A percentile compares a stretch with the other conserved stretches of the same genome.
Evolutionary conservation across 1,140 invertebrate species (phyloP).

Genomic region (Probaryconus sp.): DNA sequence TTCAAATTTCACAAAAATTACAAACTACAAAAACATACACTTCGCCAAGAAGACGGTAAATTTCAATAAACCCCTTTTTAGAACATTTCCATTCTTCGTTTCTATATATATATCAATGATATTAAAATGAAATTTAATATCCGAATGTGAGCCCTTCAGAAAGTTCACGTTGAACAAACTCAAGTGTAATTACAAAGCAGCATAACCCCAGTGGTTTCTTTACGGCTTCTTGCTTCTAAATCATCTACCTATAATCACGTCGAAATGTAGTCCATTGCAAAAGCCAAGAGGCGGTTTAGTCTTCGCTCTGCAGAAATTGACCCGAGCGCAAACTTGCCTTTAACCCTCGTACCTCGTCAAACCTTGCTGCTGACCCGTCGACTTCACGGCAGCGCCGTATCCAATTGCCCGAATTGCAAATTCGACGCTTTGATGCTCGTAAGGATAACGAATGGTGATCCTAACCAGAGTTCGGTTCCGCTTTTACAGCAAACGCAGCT

Average conservation of each 20-base stretch:
- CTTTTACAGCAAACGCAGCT: conserved; percentile 60
- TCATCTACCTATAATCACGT: conserved; percentile 41
- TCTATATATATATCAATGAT: too few relatives aligned
- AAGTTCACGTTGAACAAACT: conserved; percentile 24
- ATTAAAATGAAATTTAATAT: too few relatives aligned
- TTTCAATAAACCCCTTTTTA: background rate
- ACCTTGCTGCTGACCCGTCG: conserved; percentile 42
- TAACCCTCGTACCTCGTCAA: conserved; percentile 63
- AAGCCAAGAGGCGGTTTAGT: conserved; percentile 29
- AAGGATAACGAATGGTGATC: conserved; percentile 70
- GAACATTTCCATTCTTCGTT: too few relatives aligned
- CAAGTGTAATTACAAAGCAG: conserved; percentile 49
- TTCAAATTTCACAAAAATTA: too few relatives aligned
- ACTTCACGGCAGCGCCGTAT: conserved; percentile 59
- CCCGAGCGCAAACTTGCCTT: conserved; percentile 63
- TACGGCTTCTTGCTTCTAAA: conserved; percentile 58
- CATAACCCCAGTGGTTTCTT: conserved; percentile 24
- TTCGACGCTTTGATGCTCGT: conserved; percentile 68
- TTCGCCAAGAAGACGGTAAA: too few relatives aligned
- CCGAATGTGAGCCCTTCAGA: too few relatives aligned
- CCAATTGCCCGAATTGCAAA: conserved; percentile 70
- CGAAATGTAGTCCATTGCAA: conserved; percentile 23
- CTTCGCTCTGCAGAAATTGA: conserved; percentile 64
- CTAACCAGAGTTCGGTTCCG: conserved; percentile 62
- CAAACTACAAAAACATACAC: too few relatives aligned